Evolutionary conservation across 2,888 invertebrate species (phyloP).

Genomic region (Drosophila monieri): DNA sequence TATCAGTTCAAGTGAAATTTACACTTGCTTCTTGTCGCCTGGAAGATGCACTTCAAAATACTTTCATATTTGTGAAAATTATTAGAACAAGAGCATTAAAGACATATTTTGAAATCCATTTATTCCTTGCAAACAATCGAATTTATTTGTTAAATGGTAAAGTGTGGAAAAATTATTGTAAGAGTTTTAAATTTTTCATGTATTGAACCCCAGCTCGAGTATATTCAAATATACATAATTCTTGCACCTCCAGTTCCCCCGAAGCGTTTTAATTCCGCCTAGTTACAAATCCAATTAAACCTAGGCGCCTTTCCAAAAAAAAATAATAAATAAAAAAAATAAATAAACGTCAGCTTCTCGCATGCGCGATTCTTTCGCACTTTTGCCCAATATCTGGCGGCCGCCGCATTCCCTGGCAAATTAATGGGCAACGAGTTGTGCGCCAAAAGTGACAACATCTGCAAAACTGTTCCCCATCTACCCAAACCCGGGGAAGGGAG

Average conservation of each 20-base stretch:
- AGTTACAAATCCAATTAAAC: conserved; percentile 74
- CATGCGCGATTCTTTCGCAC: conserved; percentile 68
- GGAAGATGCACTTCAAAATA: conserved; percentile 24
- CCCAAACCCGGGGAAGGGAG: not conserved
- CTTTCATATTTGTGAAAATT: not conserved
- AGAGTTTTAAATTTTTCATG: not conserved
- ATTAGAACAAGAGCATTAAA: too few relatives aligned
- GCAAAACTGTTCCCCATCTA: conserved; percentile 36
- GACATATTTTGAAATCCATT: too few relatives aligned
- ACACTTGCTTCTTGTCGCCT: conserved; percentile 69
- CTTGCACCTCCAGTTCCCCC: conserved; percentile 2
- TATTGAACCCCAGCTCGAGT: not conserved
- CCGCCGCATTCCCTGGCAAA: conserved; percentile 48
- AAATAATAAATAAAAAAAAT: too few relatives aligned
- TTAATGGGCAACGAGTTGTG: conserved; percentile 51
- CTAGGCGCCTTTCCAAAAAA: conserved; percentile 29
- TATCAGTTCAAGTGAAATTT: conserved; percentile 80
- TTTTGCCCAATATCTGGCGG: conserved; percentile 37
- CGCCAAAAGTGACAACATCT: conserved; percentile 44
- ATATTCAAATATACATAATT: conserved; percentile 13
- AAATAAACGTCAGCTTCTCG: conserved; percentile 38
- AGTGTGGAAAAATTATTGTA: too few relatives aligned
- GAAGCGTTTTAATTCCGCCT: conserved; percentile 30
- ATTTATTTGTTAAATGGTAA: too few relatives aligned
- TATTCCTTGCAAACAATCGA: too few relatives aligned